Percentiles rank a stretch among this genome's conserved stretches.
phyloP scores from a whole-genome alignment of 1,140 invertebrate genomes.

The Teleogryllus occipitalis region DNA sequence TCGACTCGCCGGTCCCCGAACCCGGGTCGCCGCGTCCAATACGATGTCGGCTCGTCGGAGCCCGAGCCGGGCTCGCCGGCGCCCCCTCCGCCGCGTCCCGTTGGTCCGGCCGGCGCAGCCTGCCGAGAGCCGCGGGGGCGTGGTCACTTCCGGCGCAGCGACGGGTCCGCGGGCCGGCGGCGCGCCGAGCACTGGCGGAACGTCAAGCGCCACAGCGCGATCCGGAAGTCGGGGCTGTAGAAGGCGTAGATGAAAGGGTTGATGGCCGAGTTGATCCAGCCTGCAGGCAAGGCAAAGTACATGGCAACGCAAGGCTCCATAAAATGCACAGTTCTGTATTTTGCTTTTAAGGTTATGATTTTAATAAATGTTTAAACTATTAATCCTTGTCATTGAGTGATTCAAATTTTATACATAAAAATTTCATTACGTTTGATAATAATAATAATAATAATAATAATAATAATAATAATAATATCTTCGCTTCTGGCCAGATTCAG shows the following conservation, averaged over 20 bases:
- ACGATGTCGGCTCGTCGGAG: too few species aligned
- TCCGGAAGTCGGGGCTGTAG: constrained; percentile 74
- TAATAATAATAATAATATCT: too few species aligned
- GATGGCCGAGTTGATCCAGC: constrained; percentile 85
- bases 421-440: background rate
- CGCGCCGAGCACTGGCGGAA: constrained; percentile 37
- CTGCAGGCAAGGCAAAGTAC: constrained; percentile 27
- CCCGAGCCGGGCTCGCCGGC: too few species aligned
- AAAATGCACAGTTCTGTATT: background rate
- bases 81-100: too few species aligned
- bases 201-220: constrained; percentile 73
- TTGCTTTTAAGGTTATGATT: background rate
- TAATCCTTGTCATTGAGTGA: too few species aligned
- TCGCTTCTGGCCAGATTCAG: too few species aligned
- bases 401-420: too few species aligned
- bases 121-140: too few species aligned
- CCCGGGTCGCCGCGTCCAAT: too few species aligned
- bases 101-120: too few species aligned
- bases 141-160: constrained; percentile 14
- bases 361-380: too few species aligned
- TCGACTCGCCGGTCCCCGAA: too few species aligned
- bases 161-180: constrained; percentile 14
- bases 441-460: constrained; percentile 7
- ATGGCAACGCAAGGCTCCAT: background rate
- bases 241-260: constrained; percentile 84